These are phyloP conservation scores for Capricornis sumatraensis DNA, from an alignment of 2,113 vertebrate species.

Conservation along the genomic window DNA sequence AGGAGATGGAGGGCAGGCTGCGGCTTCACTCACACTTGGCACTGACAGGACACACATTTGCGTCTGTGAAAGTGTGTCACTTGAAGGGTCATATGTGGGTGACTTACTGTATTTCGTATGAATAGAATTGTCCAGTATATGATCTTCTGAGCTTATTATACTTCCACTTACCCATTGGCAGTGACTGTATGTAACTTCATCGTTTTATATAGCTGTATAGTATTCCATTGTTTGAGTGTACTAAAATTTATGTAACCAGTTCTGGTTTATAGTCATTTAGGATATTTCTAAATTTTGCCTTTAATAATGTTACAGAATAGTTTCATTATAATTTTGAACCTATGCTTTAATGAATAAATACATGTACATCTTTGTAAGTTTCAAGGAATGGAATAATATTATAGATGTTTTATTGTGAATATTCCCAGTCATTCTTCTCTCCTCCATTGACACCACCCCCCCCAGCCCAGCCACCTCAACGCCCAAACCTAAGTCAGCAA, in stretches of 20 bases:
- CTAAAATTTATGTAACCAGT: background rate
- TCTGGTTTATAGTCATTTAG: background rate
- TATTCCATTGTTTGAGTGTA: background rate
- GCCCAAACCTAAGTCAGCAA: background rate
- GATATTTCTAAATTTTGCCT: background rate
- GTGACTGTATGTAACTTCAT: background rate
- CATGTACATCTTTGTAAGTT: background rate
- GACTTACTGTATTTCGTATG: background rate
- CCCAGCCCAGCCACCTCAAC: background rate
- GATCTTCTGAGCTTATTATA: background rate
- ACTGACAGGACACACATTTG: background rate
- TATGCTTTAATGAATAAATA: background rate
- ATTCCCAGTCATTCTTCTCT: background rate
- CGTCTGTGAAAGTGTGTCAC: background rate
- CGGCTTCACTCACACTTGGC: background rate
- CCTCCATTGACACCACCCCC: rapidly evolving
- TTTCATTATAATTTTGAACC: background rate
- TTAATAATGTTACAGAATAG: background rate
- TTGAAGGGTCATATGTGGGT: background rate
- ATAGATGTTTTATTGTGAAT: background rate
- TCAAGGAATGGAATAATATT: background rate
- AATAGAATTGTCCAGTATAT: background rate
- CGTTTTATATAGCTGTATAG: background rate
- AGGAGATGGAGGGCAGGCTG: background rate
- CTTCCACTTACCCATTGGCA: background rate